Conservation (phyloP, 2,888 invertebrate species). For the Bruchidius siliquastri region DNA sequence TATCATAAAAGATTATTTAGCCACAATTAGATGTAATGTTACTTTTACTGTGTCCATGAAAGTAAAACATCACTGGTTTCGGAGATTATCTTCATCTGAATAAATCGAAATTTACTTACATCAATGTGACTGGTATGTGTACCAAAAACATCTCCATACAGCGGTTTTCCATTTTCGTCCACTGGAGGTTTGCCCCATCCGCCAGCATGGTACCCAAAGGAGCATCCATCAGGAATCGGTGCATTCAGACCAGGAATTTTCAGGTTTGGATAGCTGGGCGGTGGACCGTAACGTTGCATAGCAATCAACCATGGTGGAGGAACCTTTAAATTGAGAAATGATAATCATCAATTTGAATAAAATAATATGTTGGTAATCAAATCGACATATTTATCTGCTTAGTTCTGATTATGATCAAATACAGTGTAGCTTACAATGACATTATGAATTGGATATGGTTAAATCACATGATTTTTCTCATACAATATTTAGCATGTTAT, state of each 20-base stretch:
- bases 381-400: no score
- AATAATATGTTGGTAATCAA: no score
- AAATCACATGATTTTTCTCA: no score
- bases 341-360: neutral
- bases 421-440: no score
- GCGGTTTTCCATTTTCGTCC: conserved; percentile 93
- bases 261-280: conserved; percentile 96
- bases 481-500: no score
- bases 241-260: conserved; percentile 98
- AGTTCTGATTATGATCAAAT: no score
- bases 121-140: conserved; percentile 69
- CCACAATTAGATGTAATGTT: no score
- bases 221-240: conserved; percentile 95
- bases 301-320: conserved; percentile 97
- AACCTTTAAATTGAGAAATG: conserved; percentile 12
- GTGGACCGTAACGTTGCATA: conserved; percentile 97
- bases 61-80: no score
- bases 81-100: no score
- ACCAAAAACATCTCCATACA: conserved; percentile 99
- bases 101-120: conserved; percentile 47
- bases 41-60: no score
- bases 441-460: no score
- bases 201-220: conserved; percentile 98
- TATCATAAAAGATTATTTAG: no score
- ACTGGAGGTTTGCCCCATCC: conserved; percentile 99